These are phyloP conservation scores for Diarsia rubi DNA, from an alignment of 2,888 invertebrate species.

Conservation along the genomic window DNA sequence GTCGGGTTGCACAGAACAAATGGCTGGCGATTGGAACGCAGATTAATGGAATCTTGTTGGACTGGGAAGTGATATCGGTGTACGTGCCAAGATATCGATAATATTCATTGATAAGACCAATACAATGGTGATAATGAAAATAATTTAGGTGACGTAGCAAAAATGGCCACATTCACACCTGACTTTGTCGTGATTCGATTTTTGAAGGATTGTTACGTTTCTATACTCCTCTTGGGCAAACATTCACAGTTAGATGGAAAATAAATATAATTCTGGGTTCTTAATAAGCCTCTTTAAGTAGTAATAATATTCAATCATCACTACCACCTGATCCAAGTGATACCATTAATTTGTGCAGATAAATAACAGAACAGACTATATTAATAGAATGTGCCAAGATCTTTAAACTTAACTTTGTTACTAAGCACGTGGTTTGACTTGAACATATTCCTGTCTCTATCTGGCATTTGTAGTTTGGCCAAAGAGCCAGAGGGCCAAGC, in stretches of 20 bases:
- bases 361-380: neutral
- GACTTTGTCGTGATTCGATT: conserved; percentile 15
- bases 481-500: neutral
- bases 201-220: neutral
- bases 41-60: conserved; percentile 48
- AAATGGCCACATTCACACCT: conserved; percentile 2
- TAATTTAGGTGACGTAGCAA: conserved; percentile 25
- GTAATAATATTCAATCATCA: neutral
- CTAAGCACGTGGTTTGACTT: neutral
- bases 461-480: neutral
- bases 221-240: neutral
- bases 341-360: no score
- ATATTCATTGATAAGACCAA: conserved; percentile 33
- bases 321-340: neutral
- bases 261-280: neutral
- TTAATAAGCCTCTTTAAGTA: neutral
- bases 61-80: conserved; percentile 8
- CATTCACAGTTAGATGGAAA: neutral
- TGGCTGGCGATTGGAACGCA: conserved; percentile 13
- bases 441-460: neutral
- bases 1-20: conserved; percentile 15
- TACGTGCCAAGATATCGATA: conserved; percentile 22
- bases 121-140: conserved; percentile 24
- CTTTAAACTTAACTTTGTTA: neutral
- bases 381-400: no score